Conservation (phyloP, 2,888 invertebrate genomes). For the Synanthedon andrenaeformis region DNA sequence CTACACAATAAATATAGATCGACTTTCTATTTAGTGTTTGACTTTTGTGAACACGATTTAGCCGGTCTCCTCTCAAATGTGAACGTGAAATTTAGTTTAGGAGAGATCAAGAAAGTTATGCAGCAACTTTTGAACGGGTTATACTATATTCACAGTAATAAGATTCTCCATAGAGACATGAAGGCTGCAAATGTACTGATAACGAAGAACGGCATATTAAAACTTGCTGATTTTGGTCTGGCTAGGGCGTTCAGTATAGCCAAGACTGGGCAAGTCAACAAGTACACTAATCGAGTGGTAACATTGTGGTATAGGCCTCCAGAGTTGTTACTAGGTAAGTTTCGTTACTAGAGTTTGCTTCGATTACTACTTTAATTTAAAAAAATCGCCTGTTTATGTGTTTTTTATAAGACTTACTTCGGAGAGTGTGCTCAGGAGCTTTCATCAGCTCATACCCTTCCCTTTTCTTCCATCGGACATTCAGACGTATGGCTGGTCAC, state of each 20-base stretch:
- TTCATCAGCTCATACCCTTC: no score
- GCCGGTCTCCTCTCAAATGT: conserved; percentile 95
- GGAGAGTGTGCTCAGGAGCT: no score
- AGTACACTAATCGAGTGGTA: conserved; percentile 98
- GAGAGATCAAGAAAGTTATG: conserved; percentile 93
- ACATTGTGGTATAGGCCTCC: conserved; percentile 92
- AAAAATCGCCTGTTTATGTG: conserved; percentile 46
- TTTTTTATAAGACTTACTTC: no score
- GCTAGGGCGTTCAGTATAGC: conserved; percentile 93
- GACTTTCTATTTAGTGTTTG: conserved; percentile 96
- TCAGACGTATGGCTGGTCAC: no score
- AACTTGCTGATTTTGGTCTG: conserved; percentile 97
- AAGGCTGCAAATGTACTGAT: conserved; percentile 99
- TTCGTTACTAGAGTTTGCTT: background rate
- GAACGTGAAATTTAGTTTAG: conserved; percentile 95
- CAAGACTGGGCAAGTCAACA: conserved; percentile 82
- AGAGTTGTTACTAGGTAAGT: conserved; percentile 59
- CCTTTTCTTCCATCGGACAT: no score
- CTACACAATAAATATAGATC: conserved; percentile 82
- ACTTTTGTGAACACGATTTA: conserved; percentile 98
- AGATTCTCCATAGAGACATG: conserved; percentile 96
- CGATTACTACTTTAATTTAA: background rate
- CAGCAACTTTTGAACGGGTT: conserved; percentile 81
- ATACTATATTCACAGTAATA: conserved; percentile 96
- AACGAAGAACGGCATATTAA: conserved; percentile 93